Conservation (phyloP, 2,113 vertebrate species). For the Pachycephala philippinensis region DNA sequence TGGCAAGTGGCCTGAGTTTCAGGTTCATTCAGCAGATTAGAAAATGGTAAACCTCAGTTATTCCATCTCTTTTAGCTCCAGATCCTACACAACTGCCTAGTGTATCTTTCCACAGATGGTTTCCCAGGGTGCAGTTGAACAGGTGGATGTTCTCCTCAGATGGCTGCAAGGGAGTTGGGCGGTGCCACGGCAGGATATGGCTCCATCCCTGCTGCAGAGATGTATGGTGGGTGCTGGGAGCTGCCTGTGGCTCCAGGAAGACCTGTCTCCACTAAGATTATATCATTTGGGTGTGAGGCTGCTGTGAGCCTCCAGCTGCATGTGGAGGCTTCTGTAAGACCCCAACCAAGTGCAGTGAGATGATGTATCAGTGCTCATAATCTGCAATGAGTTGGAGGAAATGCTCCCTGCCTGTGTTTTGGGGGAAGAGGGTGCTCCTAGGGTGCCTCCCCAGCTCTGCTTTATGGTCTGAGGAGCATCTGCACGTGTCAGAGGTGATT, state of each 20-base stretch:
- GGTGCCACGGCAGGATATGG: fast-evolving
- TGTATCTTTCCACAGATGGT: not conserved
- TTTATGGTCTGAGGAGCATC: not conserved
- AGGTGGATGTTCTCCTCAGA: not conserved
- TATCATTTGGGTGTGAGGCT: not conserved
- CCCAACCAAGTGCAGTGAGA: not conserved
- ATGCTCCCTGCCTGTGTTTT: not conserved
- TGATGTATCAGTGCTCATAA: not conserved
- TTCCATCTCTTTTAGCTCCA: not conserved
- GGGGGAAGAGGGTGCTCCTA: not conserved
- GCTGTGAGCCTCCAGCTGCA: not conserved
- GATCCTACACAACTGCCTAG: not conserved
- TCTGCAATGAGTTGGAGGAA: not conserved
- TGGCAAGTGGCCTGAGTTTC: not conserved
- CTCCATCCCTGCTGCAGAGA: fast-evolving
- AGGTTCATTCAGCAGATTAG: not conserved
- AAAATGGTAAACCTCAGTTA: not conserved
- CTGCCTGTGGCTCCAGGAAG: not conserved
- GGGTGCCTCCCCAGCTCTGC: not conserved
- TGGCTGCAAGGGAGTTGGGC: not conserved
- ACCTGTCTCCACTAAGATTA: not conserved
- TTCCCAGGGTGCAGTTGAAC: not conserved
- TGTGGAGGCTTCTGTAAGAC: not conserved
- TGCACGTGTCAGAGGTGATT: not conserved
- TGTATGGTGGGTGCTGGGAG: not conserved